Percentiles rank a stretch among this genome's conserved stretches.
phyloP scores from a whole-genome alignment of 2,113 vertebrate genomes.

The Pituophis catenifer region DNA sequence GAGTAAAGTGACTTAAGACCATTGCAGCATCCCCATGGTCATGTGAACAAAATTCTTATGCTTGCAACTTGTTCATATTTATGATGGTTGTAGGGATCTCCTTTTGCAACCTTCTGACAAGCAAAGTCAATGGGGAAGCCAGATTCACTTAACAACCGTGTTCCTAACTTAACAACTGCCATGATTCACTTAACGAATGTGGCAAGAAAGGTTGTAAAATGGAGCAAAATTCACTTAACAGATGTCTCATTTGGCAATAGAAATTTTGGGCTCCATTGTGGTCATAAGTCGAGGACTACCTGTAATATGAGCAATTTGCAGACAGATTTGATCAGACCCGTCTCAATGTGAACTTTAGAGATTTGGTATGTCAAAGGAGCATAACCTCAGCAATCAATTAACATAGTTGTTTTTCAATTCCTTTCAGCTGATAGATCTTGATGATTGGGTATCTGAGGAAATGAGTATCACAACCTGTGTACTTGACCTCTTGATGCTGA shows the following conservation, averaged over 20 bases:
- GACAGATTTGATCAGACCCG: neutral
- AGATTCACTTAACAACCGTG: neutral
- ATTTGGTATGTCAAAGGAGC: neutral
- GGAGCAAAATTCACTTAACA: no score
- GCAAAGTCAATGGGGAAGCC: neutral
- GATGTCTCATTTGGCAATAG: neutral
- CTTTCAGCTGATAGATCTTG: neutral
- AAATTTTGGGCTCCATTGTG: neutral
- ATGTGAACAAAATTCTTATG: neutral
- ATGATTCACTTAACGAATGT: neutral
- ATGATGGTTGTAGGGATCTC: neutral
- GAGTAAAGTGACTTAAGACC: neutral
- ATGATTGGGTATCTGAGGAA: neutral
- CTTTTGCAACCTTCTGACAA: neutral
- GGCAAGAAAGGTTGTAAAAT: neutral
- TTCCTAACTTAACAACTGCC: neutral
- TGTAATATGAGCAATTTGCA: neutral
- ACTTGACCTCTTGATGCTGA: neutral
- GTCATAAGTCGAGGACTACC: neutral
- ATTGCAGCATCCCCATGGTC: neutral
- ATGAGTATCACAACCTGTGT: neutral
- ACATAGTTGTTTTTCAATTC: neutral
- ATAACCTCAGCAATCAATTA: neutral
- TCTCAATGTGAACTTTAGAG: neutral
- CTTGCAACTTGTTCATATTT: neutral